A percentile compares a stretch with the other conserved stretches of the same genome.
phyloP scores from a whole-genome alignment of 1,140 invertebrate species.

The Trinorchestia longiramus region DNA sequence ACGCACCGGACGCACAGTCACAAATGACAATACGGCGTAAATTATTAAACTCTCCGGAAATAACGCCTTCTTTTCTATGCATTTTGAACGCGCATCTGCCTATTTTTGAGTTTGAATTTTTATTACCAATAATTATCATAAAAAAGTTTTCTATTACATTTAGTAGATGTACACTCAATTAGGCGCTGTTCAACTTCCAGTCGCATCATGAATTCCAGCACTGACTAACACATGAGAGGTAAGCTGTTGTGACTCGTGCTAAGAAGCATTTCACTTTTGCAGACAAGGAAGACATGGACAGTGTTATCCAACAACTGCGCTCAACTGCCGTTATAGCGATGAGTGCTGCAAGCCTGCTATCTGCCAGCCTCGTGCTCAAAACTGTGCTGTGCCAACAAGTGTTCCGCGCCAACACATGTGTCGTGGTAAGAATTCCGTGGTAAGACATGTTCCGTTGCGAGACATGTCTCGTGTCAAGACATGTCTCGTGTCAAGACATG shows the following conservation, averaged over 20 bases:
- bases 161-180: neutral
- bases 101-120: neutral
- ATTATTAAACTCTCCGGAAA: too few species aligned
- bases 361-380: neutral
- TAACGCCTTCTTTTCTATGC: too few species aligned
- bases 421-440: too few species aligned
- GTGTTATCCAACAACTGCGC: neutral
- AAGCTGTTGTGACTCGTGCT: neutral
- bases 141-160: neutral
- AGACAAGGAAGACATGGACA: neutral
- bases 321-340: neutral
- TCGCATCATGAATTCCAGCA: neutral
- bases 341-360: neutral
- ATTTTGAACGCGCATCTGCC: too few species aligned
- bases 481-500: too few species aligned
- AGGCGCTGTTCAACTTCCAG: neutral
- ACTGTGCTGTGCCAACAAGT: neutral
- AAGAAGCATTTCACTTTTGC: neutral
- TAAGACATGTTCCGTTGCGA: too few species aligned
- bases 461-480: too few species aligned
- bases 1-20: too few species aligned
- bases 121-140: neutral
- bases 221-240: neutral
- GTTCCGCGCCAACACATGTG: too few species aligned
- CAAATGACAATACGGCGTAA: too few species aligned